Evolutionary conservation across 1,140 invertebrate genomes (phyloP), one percentile per base, ranked within the genome.

Genomic region (Thaumatotibia leucotreta): DNA sequence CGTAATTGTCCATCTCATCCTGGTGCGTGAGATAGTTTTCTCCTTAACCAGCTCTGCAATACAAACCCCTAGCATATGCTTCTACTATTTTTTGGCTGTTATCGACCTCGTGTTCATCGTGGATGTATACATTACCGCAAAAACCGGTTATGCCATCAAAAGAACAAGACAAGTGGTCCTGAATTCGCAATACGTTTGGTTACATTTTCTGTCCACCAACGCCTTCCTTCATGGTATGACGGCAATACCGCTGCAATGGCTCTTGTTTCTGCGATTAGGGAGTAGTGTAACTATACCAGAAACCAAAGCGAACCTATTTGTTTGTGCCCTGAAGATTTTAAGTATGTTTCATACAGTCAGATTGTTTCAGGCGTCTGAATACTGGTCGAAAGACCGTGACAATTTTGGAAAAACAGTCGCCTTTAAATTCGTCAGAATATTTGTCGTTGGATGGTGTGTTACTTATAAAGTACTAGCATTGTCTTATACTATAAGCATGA

Each of bases 231-330:
- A 80, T 49, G 45, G 58, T 1, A 32, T 68, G 10, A 70, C 75
- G 6, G 74, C 77, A 4, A 65, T 81, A 22, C 81, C 79, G 2
- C 6, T 77, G 8, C 69, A 77, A 14, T 62, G 24, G 6, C 63
- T 81, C 5, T 63, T 83, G 69, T 75, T 80, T 9, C 6, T 81
- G 0, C 69, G 73, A 64, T 79, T 78, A 27, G 75, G 79, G 0
- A 11, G n/a, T 0, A 58, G 74, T 3, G 64, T 77, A 5, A 61
- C 32, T n/a, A 76, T 72, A 17, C 35, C 50, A 0, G 29, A 67
- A 4, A 78, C 74, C 50, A 83, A 77, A 39, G 54, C 68, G 3
- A 78, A 80, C 49, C 64, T 27, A 4, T 81, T 83, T 24, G 67
- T 77, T 1, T 70, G 61, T 11, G 33, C 66, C 2, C 33, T 83